Evolutionary conservation across 2,888 invertebrate genomes (phyloP).

Genomic region (Nephrotoma flavescens): DNA sequence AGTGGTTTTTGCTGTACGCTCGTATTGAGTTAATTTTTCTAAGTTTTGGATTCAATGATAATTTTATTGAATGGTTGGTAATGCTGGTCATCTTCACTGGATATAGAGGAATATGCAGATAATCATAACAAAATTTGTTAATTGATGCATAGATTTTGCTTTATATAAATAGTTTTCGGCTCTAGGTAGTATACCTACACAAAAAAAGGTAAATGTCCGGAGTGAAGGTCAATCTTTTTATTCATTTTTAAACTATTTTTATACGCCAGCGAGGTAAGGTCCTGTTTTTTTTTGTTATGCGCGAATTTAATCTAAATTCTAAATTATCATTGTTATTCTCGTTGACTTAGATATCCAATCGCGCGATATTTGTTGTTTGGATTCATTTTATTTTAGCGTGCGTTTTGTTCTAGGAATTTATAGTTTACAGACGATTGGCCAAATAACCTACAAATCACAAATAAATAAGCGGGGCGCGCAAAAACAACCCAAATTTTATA

Average conservation of each 20-base stretch:
- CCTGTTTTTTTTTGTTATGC: background rate
- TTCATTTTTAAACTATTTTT: background rate
- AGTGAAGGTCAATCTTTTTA: background rate
- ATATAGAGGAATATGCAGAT: background rate
- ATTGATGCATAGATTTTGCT: background rate
- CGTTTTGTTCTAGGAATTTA: background rate
- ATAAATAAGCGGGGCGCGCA: background rate
- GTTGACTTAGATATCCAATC: background rate
- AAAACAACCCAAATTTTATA: background rate
- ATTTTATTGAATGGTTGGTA: background rate
- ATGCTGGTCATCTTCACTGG: background rate
- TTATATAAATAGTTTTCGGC: background rate
- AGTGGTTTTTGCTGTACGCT: background rate
- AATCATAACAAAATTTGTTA: background rate
- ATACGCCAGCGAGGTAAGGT: background rate
- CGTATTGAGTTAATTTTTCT: background rate
- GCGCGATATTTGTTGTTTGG: background rate
- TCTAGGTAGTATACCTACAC: background rate
- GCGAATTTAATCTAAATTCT: background rate
- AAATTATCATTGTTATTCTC: background rate
- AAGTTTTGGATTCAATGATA: background rate
- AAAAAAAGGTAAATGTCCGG: background rate
- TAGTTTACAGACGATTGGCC: background rate
- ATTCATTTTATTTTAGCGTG: background rate
- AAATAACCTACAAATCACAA: conserved; percentile 3